A percentile compares a stretch with the other conserved stretches of the same genome.
Conservation (phyloP, 2,113 vertebrate genomes). For the Coreoperca whiteheadi region DNA sequence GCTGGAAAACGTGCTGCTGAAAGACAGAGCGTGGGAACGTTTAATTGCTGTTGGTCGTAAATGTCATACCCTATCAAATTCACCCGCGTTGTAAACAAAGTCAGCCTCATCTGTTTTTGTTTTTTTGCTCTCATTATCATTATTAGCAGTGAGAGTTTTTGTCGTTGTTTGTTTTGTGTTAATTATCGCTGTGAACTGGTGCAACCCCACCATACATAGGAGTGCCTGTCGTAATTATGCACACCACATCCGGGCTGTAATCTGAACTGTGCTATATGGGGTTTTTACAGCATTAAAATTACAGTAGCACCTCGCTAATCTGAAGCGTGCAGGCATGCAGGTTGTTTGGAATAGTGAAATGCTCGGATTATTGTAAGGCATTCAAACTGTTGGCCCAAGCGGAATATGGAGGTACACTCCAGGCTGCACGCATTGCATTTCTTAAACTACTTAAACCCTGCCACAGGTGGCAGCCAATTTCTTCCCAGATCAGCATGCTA, state of each 20-base stretch:
- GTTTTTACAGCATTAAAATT: slow-evolving; percentile 42
- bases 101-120: background rate
- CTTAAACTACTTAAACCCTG: slow-evolving; percentile 44
- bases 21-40: background rate
- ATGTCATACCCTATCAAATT: slow-evolving; percentile 30
- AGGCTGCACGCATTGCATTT: slow-evolving; percentile 36
- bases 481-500: slow-evolving; percentile 5
- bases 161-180: slow-evolving; percentile 47
- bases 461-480: slow-evolving; percentile 39
- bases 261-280: slow-evolving; percentile 26
- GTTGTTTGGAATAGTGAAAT: slow-evolving; percentile 43
- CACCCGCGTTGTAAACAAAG: slow-evolving; percentile 29
- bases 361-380: slow-evolving; percentile 59
- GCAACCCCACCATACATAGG: background rate
- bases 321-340: slow-evolving; percentile 51
- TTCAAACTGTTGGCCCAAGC: slow-evolving; percentile 40
- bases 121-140: slow-evolving; percentile 22
- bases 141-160: slow-evolving; percentile 28
- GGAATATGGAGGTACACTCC: slow-evolving; percentile 27
- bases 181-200: slow-evolving; percentile 38
- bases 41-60: slow-evolving; percentile 45
- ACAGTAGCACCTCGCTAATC: slow-evolving; percentile 52
- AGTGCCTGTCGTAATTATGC: slow-evolving; percentile 7
- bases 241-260: slow-evolving; percentile 29
- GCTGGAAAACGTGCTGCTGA: background rate